Evolutionary conservation across 2,797 vertebrate genomes (phyloP).

Genomic region (Halcyon chelicuti): DNA sequence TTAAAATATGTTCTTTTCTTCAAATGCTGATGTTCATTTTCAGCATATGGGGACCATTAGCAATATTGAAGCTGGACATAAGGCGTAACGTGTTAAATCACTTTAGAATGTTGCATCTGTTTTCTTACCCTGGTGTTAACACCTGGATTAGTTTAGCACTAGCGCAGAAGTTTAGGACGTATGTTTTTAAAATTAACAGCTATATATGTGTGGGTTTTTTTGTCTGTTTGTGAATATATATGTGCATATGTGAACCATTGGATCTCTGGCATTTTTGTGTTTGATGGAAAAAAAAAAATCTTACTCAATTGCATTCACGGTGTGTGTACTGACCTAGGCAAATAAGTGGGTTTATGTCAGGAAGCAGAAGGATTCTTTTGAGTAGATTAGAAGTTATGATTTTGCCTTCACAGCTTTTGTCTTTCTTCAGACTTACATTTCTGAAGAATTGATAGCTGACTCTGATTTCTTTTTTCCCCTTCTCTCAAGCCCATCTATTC

Average conservation of each 20-base stretch:
- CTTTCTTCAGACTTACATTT: slow-evolving; percentile 25
- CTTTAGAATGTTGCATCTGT: slow-evolving; percentile 70
- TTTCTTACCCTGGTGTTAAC: slow-evolving; percentile 72
- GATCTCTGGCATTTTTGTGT: slow-evolving; percentile 42
- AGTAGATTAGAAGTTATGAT: not conserved
- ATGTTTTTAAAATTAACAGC: slow-evolving; percentile 64
- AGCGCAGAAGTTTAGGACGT: slow-evolving; percentile 67
- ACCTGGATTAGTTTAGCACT: slow-evolving; percentile 79
- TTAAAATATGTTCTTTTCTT: slow-evolving; percentile 27
- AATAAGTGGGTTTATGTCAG: not conserved
- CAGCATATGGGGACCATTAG: slow-evolving; percentile 77
- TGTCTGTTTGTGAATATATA: not conserved
- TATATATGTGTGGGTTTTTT: slow-evolving; percentile 63
- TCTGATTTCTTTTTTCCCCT: not conserved
- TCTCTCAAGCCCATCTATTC: not conserved
- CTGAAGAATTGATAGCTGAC: not conserved
- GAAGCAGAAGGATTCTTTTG: not conserved
- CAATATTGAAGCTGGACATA: slow-evolving; percentile 59
- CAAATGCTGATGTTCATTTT: slow-evolving; percentile 55
- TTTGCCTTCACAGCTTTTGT: not conserved
- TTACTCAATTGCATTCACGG: not conserved
- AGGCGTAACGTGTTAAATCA: slow-evolving; percentile 73
- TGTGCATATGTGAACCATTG: slow-evolving; percentile 31
- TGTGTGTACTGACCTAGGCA: not conserved
- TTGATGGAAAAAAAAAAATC: slow-evolving; percentile 40